A percentile compares a stretch with the other conserved stretches of the same genome.
phyloP scores from a whole-genome alignment of 1,140 invertebrate genomes.

The Drosophila sucinea region DNA sequence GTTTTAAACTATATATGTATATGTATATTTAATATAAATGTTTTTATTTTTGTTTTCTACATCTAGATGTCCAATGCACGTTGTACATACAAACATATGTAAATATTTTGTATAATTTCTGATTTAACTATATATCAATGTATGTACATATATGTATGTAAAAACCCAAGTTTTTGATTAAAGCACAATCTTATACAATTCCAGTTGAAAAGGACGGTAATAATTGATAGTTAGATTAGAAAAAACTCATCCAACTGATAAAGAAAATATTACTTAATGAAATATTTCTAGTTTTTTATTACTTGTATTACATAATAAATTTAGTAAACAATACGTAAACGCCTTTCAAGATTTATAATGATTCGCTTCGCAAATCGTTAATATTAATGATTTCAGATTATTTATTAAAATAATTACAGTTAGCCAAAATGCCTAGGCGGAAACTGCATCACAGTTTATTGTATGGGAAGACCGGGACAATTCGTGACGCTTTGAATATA shows the following conservation, averaged over 20 bases:
- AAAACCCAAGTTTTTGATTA: slow-evolving; percentile 1
- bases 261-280: slow-evolving; percentile 1
- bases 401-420: slow-evolving; percentile 1
- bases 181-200: background rate
- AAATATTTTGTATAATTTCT: background rate
- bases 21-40: background rate
- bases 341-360: background rate
- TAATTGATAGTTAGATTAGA: background rate
- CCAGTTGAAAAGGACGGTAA: background rate
- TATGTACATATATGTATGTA: background rate
- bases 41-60: background rate
- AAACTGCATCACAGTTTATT: background rate
- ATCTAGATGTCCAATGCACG: background rate
- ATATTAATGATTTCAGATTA: slow-evolving; percentile 1
- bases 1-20: background rate
- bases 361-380: background rate
- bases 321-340: background rate
- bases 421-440: background rate
- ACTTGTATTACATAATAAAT: background rate
- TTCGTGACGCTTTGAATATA: too few relatives aligned
- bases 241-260: background rate
- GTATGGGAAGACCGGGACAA: too few relatives aligned
- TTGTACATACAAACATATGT: background rate
- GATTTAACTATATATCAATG: background rate
- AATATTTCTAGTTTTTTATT: background rate